A percentile compares a stretch with the other conserved stretches of the same genome.
These are phyloP conservation scores for Nemoura dubitans DNA, from an alignment of 2,888 invertebrate genomes.

Conservation along the genomic window DNA sequence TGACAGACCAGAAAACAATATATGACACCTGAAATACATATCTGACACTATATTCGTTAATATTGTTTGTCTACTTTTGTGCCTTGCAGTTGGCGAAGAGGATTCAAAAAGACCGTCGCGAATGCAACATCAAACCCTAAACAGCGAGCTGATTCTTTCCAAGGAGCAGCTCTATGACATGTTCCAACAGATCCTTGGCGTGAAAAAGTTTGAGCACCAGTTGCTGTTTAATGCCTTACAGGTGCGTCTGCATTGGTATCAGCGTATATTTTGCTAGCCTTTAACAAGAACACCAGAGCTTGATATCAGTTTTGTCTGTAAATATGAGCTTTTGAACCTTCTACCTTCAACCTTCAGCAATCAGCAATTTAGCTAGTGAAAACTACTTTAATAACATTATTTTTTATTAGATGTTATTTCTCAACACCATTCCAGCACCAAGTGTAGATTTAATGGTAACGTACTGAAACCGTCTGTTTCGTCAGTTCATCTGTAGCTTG, in stretches of 20 bases:
- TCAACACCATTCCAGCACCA: background rate
- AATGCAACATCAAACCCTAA: constrained; percentile 88
- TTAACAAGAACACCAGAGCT: background rate
- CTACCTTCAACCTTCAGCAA: too few species aligned
- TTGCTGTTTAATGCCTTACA: constrained; percentile 97
- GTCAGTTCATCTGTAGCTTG: background rate
- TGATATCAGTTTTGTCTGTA: background rate
- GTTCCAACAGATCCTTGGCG: constrained; percentile 98
- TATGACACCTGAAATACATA: background rate
- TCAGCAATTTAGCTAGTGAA: background rate
- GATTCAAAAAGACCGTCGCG: constrained; percentile 86
- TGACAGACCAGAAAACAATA: background rate
- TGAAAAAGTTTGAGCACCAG: constrained; percentile 99
- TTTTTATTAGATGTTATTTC: background rate
- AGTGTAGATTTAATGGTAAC: background rate
- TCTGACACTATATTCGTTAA: background rate
- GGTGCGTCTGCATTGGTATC: constrained; percentile 63
- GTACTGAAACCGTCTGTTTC: background rate
- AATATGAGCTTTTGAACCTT: background rate
- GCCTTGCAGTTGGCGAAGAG: constrained; percentile 68
- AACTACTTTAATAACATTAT: background rate
- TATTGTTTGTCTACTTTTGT: background rate
- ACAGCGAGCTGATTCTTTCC: constrained; percentile 93
- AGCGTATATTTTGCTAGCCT: background rate
- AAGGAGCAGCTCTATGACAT: constrained; percentile 99